These are phyloP conservation scores for Spilarctia lutea DNA, from an alignment of 2,888 invertebrate genomes.

Conservation along the genomic window DNA sequence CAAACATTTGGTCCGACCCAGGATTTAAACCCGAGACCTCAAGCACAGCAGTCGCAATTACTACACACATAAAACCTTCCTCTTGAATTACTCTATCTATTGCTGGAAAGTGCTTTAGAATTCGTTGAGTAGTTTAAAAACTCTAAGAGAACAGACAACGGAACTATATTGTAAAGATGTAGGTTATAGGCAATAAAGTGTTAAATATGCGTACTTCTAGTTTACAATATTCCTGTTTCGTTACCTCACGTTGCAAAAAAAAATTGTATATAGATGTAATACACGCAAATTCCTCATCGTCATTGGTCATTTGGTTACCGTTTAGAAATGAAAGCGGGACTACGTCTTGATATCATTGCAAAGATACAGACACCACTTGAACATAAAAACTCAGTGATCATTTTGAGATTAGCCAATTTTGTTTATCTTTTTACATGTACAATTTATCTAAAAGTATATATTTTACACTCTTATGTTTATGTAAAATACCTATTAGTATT, in stretches of 20 bases:
- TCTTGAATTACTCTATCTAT: no score
- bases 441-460: not conserved
- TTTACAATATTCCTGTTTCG: not conserved
- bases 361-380: conserved; percentile 16
- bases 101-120: no score
- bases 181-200: not conserved
- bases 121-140: no score
- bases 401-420: not conserved
- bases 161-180: no score
- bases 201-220: not conserved
- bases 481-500: not conserved
- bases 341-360: not conserved
- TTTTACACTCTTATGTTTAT: not conserved
- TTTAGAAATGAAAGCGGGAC: conserved; percentile 1
- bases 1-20: no score
- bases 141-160: no score
- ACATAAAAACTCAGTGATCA: not conserved
- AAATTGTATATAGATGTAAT: not conserved
- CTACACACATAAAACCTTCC: no score
- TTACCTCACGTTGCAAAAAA: not conserved
- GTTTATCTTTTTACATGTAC: not conserved
- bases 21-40: no score
- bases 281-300: not conserved
- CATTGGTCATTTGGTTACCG: not conserved
- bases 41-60: no score